These are phyloP conservation scores for Hedya salicella DNA, from an alignment of 2,888 invertebrate genomes.

Conservation along the genomic window DNA sequence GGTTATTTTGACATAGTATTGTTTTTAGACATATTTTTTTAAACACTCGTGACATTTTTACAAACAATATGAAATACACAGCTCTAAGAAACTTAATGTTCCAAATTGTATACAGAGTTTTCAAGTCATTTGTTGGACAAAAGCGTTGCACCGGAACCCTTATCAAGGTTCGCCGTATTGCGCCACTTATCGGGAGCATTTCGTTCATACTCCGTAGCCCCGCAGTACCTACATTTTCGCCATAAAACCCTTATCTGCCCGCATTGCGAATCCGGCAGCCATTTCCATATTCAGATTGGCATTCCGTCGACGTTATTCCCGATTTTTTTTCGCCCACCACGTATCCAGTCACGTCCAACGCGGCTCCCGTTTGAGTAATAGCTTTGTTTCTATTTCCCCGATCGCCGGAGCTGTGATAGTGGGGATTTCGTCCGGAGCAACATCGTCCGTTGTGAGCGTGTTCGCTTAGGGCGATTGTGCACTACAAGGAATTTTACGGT, in stretches of 20 bases:
- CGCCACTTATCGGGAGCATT: constrained; percentile 63
- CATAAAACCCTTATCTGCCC: constrained; percentile 79
- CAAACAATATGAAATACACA: too few species aligned
- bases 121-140: constrained; percentile 15
- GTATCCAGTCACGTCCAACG: constrained; percentile 59
- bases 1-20: too few species aligned
- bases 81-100: too few species aligned
- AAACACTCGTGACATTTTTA: too few species aligned
- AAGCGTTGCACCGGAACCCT: constrained; percentile 21
- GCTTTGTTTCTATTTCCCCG: constrained; percentile 56
- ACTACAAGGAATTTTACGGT: too few species aligned
- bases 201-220: constrained; percentile 61
- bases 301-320: constrained; percentile 49
- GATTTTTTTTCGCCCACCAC: constrained; percentile 51
- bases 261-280: constrained; percentile 74
- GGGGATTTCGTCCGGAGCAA: constrained; percentile 2
- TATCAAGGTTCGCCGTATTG: constrained; percentile 30
- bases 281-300: constrained; percentile 79
- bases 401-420: constrained; percentile 49
- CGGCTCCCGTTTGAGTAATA: constrained; percentile 56
- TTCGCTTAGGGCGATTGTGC: too few species aligned
- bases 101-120: not conserved
- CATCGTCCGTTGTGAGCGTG: too few species aligned
- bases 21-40: too few species aligned
- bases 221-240: constrained; percentile 61